phyloP scores from a whole-genome alignment of 2,888 invertebrate genomes.

The Tetranychus truncatus region DNA sequence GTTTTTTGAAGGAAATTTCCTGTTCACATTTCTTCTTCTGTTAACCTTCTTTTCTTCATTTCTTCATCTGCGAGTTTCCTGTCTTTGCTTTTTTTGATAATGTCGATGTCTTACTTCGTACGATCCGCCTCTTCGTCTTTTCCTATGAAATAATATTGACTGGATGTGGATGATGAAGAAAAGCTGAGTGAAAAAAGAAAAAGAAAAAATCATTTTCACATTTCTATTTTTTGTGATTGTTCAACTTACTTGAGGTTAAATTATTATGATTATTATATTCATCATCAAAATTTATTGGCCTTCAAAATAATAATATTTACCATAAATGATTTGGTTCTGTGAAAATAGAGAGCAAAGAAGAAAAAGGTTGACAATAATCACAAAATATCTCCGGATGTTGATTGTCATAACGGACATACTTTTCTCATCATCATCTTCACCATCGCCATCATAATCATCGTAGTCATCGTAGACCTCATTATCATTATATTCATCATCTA shows the following conservation, averaged over 20 bases:
- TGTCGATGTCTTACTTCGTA: neutral
- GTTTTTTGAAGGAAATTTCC: neutral
- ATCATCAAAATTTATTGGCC: neutral
- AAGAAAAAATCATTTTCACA: no score
- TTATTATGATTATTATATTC: neutral
- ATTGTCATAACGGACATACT: neutral
- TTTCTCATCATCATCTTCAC: neutral
- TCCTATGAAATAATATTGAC: neutral
- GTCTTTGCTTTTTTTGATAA: neutral
- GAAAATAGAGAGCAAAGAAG: neutral
- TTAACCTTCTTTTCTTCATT: neutral
- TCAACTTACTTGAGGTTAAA: neutral
- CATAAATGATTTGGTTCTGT: neutral
- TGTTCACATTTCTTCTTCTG: neutral
- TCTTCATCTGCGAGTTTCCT: neutral
- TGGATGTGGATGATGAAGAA: neutral
- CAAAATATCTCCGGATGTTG: neutral
- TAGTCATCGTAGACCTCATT: no score
- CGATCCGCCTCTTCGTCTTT: neutral
- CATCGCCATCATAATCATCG: neutral
- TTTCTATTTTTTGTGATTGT: no score
- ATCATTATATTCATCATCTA: no score
- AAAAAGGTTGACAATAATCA: neutral
- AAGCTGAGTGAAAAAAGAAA: no score
- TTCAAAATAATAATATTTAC: neutral